Conservation (phyloP, 1,140 invertebrate species). For the Achroia grisella region DNA sequence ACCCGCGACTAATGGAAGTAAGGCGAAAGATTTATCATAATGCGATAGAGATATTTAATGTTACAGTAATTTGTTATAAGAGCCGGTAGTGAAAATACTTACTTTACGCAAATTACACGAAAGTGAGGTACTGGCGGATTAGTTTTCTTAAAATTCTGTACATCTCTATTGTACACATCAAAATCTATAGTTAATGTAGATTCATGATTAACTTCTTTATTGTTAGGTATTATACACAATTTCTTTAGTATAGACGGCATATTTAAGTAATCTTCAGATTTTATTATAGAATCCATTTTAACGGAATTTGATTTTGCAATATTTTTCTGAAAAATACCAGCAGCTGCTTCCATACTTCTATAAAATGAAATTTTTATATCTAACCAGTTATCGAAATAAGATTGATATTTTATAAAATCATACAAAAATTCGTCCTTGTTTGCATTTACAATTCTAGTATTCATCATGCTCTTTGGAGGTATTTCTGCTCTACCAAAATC, state of each 20-base stretch:
- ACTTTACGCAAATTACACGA: slow-evolving; percentile 54
- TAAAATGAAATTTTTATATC: slow-evolving; percentile 47
- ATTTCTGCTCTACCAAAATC: slow-evolving; percentile 53
- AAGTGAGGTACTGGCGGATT: slow-evolving; percentile 52
- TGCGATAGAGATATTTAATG: too few species aligned
- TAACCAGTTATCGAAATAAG: slow-evolving; percentile 37
- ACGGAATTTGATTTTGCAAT: slow-evolving; percentile 6
- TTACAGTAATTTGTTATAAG: too few species aligned
- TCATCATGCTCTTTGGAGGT: slow-evolving; percentile 11
- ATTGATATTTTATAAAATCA: slow-evolving; percentile 38
- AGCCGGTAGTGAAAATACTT: slow-evolving; percentile 23
- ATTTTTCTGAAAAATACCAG: slow-evolving; percentile 24
- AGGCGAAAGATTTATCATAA: too few species aligned
- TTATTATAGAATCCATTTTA: slow-evolving; percentile 34
- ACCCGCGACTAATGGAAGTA: too few species aligned
- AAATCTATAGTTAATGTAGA: slow-evolving; percentile 45
- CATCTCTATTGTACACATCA: slow-evolving; percentile 63
- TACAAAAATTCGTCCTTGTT: slow-evolving; percentile 36
- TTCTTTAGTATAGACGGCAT: slow-evolving; percentile 42
- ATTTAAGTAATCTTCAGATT: slow-evolving; percentile 46
- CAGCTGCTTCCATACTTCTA: slow-evolving; percentile 40
- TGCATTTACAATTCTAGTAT: slow-evolving; percentile 14
- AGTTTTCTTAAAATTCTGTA: slow-evolving; percentile 57
- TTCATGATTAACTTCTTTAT: slow-evolving; percentile 17
- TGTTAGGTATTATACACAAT: slow-evolving; percentile 44